Evolutionary conservation across 2,888 invertebrate species (phyloP), one percentile per base, ranked within the genome.

Genomic region (Bembecia ichneumoniformis): DNA sequence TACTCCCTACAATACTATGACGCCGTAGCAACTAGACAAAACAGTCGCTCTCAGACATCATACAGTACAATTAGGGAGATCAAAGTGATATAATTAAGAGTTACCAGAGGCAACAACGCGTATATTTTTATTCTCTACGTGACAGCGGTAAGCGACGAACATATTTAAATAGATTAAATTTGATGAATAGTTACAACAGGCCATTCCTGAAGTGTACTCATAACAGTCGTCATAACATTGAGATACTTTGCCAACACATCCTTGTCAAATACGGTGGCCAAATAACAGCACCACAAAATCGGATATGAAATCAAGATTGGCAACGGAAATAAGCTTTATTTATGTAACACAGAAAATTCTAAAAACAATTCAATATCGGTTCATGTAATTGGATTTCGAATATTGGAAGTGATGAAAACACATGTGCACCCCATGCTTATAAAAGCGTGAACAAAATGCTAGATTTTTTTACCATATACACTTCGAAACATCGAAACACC

Each of bases 231-330:
- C 58, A 60, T 56, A 64, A 62, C 60, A 57, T 57, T 55, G 51
- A 14, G 56, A 52, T 51, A 52, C 51, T 58, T 55, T 80, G 81
- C 77, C 81, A 81, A 74, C 63, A 71, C 60, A 71, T 65, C 66
- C 63, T 61, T 64, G 68, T 66, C 62, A 28, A 7, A 7, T 53
- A 51, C 65, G 62, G 64, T 63, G 74, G 77, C 68, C 72, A 72
- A 63, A 68, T 68, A 64, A 64, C 15, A 44, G 69, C 59, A 58
- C 66, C 59, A 51, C 55, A 50, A 36, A 20, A 17, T 36, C 35
- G 17, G n/a, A 17, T 46, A 9, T 43, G 35, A 36, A 17, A 9
- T 51, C 46, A 17, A 46, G 28, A 48, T 51, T 43, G 35, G 28
- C 34, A 16, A 46, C 36, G 20, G 15, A 28, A 13, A 28, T 17